A percentile compares a stretch with the other conserved stretches of the same genome.
These are phyloP conservation scores for Emys orbicularis DNA, from an alignment of 2,797 vertebrate genomes.

Conservation along the genomic window DNA sequence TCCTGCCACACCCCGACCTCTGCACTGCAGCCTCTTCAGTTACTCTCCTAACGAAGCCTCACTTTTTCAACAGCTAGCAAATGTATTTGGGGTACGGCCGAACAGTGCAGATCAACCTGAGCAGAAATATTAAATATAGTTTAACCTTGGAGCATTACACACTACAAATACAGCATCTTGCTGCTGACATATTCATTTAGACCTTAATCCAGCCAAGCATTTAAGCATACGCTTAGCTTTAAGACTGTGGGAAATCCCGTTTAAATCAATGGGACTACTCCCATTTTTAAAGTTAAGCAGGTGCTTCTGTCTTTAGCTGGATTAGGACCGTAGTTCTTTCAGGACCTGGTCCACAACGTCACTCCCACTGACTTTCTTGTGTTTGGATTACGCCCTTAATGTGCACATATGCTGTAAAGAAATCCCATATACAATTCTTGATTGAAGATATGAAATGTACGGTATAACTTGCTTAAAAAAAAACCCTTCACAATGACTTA, in stretches of 20 bases:
- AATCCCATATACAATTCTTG: not conserved
- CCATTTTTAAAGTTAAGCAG: not conserved
- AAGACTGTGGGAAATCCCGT: not conserved
- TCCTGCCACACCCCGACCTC: not conserved
- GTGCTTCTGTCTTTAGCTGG: not conserved
- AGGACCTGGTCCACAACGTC: not conserved
- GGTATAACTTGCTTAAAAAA: not conserved
- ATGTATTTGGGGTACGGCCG: accelerated
- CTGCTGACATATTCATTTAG: not conserved
- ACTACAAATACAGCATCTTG: not conserved
- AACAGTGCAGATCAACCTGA: not conserved
- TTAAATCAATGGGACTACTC: not conserved
- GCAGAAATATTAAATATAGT: not conserved
- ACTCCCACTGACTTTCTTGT: not conserved
- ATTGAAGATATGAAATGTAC: not conserved
- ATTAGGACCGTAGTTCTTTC: not conserved
- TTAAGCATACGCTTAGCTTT: not conserved
- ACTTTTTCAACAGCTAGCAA: not conserved
- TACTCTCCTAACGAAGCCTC: accelerated
- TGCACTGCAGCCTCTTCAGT: not conserved
- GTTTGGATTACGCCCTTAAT: not conserved
- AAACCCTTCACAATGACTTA: not conserved
- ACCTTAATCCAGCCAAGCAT: not conserved
- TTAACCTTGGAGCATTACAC: not conserved
- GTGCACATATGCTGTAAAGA: not conserved